Conservation (phyloP, 2,888 invertebrate species). For the Aporophyla nigra region DNA sequence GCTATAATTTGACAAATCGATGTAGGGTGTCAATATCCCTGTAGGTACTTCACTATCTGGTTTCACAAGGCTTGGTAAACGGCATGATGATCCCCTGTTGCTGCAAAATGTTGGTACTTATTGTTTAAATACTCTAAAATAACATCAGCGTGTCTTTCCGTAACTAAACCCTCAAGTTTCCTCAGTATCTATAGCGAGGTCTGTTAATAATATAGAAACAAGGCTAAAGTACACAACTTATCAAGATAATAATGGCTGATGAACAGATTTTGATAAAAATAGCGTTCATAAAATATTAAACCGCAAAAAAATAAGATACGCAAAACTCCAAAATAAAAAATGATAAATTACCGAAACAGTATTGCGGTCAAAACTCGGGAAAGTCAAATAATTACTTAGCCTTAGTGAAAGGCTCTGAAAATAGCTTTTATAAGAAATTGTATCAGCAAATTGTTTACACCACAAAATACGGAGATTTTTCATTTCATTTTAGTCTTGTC, state of each 20-base stretch:
- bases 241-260: constrained; percentile 1
- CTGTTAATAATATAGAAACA: not conserved
- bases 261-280: constrained; percentile 6
- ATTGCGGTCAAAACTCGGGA: constrained; percentile 33
- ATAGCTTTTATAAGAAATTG: constrained; percentile 50
- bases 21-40: not conserved
- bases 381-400: constrained; percentile 45
- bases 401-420: constrained; percentile 31
- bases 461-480: constrained; percentile 40
- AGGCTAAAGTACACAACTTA: too few relatives aligned
- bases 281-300: constrained; percentile 16
- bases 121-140: not conserved
- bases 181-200: not conserved
- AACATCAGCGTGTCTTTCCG: not conserved
- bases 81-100: not conserved
- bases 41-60: not conserved
- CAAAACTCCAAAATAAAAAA: constrained; percentile 45
- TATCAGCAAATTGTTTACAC: constrained; percentile 58
- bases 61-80: not conserved
- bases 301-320: constrained; percentile 23
- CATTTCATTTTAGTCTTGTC: constrained; percentile 9
- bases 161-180: not conserved
- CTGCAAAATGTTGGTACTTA: not conserved
- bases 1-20: not conserved
- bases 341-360: constrained; percentile 63